Percentiles rank a stretch among this genome's conserved stretches.
Evolutionary conservation across 2,797 vertebrate species (phyloP).

Genomic region (Crenichthys baileyi): DNA sequence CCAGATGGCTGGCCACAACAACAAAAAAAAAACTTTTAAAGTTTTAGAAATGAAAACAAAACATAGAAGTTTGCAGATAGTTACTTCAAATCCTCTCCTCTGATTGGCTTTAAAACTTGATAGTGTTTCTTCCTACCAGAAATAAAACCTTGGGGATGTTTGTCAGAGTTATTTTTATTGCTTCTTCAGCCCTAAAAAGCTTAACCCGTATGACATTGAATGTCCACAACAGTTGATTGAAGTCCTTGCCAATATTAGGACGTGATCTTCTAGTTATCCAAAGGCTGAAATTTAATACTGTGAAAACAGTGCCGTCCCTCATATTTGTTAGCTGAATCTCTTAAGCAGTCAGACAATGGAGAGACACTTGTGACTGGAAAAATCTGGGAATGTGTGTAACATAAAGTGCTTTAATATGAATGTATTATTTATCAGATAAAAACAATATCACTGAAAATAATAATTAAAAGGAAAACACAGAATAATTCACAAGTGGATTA

Average conservation of each 20-base stretch:
- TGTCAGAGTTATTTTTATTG: constrained; percentile 10
- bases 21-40: constrained; percentile 32
- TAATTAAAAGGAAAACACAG: constrained; percentile 34
- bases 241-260: constrained; percentile 64
- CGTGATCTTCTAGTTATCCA: constrained; percentile 68
- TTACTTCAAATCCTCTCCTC: constrained; percentile 12
- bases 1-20: constrained; percentile 60
- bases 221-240: constrained; percentile 66
- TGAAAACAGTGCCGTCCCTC: constrained; percentile 67
- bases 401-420: constrained; percentile 23
- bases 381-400: constrained; percentile 33
- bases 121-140: background rate
- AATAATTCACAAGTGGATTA: no score
- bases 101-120: background rate
- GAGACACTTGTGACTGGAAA: constrained; percentile 40
- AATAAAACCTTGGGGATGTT: constrained; percentile 16
- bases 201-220: constrained; percentile 62
- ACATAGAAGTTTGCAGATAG: constrained; percentile 20
- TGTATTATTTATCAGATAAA: constrained; percentile 36
- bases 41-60: constrained; percentile 43
- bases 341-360: constrained; percentile 36
- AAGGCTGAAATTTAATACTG: constrained; percentile 74
- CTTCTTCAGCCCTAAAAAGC: constrained; percentile 46
- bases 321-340: constrained; percentile 64
- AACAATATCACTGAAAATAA: constrained; percentile 22